Evolutionary conservation across 2,888 invertebrate genomes (phyloP).

Genomic region (Corythucha ciliata): DNA sequence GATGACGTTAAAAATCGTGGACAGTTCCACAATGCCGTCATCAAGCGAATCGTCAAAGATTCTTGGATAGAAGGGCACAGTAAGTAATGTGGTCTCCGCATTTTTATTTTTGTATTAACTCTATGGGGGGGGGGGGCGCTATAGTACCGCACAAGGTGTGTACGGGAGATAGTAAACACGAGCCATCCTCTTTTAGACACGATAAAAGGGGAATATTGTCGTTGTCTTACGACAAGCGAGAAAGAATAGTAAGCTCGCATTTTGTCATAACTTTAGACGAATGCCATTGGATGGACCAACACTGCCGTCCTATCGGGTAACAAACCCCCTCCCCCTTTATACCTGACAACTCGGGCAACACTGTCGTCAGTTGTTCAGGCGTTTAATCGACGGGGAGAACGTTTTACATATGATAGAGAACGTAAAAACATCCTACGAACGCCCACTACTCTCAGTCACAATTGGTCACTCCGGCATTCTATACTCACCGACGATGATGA

Average conservation of each 20-base stretch:
- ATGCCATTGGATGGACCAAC: constrained; percentile 19
- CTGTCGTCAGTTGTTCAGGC: neutral
- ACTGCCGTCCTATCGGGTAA: constrained; percentile 16
- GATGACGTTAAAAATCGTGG: constrained; percentile 10
- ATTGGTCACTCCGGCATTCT: constrained; percentile 16
- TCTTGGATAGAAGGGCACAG: constrained; percentile 14
- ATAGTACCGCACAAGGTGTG: too few relatives aligned
- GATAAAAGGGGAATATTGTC: constrained; percentile 13
- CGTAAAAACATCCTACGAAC: constrained; percentile 14
- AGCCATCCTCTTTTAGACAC: constrained; percentile 1
- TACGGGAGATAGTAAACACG: too few relatives aligned
- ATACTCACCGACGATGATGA: constrained; percentile 13
- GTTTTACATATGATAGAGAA: constrained; percentile 18
- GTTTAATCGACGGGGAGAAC: constrained; percentile 18
- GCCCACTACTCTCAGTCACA: constrained; percentile 11
- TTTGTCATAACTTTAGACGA: constrained; percentile 16
- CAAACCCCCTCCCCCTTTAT: neutral
- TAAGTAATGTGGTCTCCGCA: too few relatives aligned
- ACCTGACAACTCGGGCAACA: neutral
- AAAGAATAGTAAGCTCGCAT: constrained; percentile 15
- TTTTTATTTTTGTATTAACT: too few relatives aligned
- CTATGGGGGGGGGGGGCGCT: too few relatives aligned
- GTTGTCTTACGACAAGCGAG: constrained; percentile 4
- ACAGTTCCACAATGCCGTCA: constrained; percentile 9
- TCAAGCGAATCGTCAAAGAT: constrained; percentile 12